Percentiles rank a stretch among this genome's conserved stretches.
Evolutionary conservation across 2,113 vertebrate genomes (phyloP).

Genomic region (Nycticryphes semicollaris): DNA sequence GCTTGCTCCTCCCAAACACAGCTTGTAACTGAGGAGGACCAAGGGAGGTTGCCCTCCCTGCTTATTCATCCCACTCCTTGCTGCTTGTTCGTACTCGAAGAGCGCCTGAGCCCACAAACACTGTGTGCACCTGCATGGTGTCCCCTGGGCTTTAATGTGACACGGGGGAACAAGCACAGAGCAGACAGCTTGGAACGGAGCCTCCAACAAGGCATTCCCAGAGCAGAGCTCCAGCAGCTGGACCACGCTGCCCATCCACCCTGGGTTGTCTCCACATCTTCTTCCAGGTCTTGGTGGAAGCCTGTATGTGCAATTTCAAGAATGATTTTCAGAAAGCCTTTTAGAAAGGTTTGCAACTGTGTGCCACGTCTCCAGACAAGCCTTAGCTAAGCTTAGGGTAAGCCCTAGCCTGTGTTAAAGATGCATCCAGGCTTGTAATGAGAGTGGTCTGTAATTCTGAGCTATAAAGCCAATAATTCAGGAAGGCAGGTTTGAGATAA

Average conservation of each 20-base stretch:
- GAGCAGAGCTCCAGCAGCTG: background rate
- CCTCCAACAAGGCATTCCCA: background rate
- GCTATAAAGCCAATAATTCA: background rate
- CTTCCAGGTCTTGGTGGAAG: background rate
- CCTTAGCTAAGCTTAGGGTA: background rate
- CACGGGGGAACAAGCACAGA: background rate
- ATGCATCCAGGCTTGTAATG: background rate
- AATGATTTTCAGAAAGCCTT: background rate
- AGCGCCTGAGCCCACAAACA: background rate
- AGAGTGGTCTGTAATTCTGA: background rate
- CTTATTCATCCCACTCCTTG: background rate
- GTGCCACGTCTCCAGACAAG: background rate
- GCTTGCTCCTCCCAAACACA: background rate
- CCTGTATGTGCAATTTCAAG: background rate
- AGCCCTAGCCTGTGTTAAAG: background rate
- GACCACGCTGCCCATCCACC: background rate
- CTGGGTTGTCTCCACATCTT: background rate
- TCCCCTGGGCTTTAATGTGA: background rate
- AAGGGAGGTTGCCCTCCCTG: background rate
- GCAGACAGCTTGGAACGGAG: background rate
- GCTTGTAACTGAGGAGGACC: background rate
- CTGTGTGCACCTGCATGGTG: too few species aligned
- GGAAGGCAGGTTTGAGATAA: background rate
- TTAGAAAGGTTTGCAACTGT: background rate
- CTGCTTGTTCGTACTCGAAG: background rate